Evolutionary conservation across 2,888 invertebrate species (phyloP), one percentile per base, ranked within the genome.

Genomic region (Auanema freiburgensis): DNA sequence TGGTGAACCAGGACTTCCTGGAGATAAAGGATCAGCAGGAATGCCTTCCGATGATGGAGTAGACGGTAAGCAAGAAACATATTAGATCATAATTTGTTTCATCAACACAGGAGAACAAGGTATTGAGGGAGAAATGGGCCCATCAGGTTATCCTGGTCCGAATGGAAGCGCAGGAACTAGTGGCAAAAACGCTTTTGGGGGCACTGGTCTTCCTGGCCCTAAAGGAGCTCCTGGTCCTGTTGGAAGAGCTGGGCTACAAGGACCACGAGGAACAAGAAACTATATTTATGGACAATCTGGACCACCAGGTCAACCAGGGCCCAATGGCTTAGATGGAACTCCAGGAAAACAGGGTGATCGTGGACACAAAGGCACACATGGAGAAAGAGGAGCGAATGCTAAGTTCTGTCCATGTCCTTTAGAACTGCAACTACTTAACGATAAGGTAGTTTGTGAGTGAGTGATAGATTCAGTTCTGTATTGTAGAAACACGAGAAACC

Each of bases 281-380:
- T 81, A 80, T 62, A 79, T 81, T 21, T 79, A 78, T 52, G 81
- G 81, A 12, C 72, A 73, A 23, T 76, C 79, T 11, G 81, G 81
- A n/a, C 71, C 75, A 10, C 67, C 66, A n/a, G 81, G 81, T 57
- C 79, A 76, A 44, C 67, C 66, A 3, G 81, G 81, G 6, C 71
- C 79, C 14, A 77, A 79, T 54, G 81, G 81, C 8, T 59, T 82
- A 43, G 80, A 82, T 33, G 81, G 81, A 53, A 74, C 71, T 10
- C 72, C 79, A n/a, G 81, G 81, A 59, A 58, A 55, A 40, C 69
- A 74, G 11, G 77, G 77, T 25, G 72, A 74, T n/a, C 12, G 18
- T 21, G n/a, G 53, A 18, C 18, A n/a, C 56, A 21, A 24, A 63
- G 78, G 81, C 33, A 62, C 62, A 2, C 59, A 62, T 3, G 81